Base-by-base conservation (phyloP, 2,888 invertebrate genomes). In the Chrysina gloriosa region DNA sequence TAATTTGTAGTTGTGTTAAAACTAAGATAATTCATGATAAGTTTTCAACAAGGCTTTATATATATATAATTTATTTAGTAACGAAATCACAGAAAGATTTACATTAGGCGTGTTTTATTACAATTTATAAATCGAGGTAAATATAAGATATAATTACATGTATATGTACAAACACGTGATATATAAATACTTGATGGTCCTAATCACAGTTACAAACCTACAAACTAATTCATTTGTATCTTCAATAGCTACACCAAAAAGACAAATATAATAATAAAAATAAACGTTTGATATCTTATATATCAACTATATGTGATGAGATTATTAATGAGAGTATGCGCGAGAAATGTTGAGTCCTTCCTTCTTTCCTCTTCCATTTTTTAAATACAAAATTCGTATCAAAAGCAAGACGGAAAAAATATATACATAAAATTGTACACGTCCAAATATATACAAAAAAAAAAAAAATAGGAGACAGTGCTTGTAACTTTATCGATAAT, bases 131-230 rank as follows among this genome's bases (percentile, higher is more conserved):
- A 42, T 42, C 14, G 19, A 14, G 4, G 19, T 45, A 45, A 19
- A 45, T 9, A 45, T 14, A 45, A 4, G 16, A 45, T 2, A 45
- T 45, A 16, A 29, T 29, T 3, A 29, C 6, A 7, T 29, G 7
- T 5, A 29, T 29, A 29, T 3, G 7, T 29, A n/a, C n/a, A n/a
- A n/a, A n/a, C 11, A 4, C 9, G 11, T 39, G 16, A 39, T 27
- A 50, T 52, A 52, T 7, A 52, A 52, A 52, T 27, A 52, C 29
- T 27, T 50, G n/a, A 25, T 52, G 52, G 52, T 31, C 31, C 52
- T 52, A 52, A 27, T 52, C 52, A 52, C 52, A 52, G 52, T 29
- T 52, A 52, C 6, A 52, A 21, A 16, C 21, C 14, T 27, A 29
- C 4, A 52, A 29, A 29, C 29, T 5, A 29, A 3, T 29, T 29